These are phyloP conservation scores for Poecilia latipinna DNA, from an alignment of 2,113 vertebrate genomes.

Conservation along the genomic window DNA sequence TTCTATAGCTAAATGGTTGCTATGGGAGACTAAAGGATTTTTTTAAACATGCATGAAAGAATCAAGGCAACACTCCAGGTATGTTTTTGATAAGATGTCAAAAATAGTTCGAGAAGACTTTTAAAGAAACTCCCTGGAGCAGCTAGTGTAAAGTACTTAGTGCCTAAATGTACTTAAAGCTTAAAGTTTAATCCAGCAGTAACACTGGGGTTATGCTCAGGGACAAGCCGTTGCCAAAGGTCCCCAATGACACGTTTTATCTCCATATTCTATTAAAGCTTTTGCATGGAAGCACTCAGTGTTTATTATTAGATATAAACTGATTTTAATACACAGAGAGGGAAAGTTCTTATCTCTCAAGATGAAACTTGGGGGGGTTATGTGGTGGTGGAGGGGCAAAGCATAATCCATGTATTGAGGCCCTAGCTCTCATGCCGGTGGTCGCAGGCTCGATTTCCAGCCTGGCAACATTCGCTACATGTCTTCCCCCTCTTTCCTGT, in stretches of 20 bases:
- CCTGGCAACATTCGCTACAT: too few species aligned
- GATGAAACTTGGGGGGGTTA: too few species aligned
- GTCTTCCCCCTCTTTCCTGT: too few species aligned
- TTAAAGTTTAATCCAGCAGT: conserved; percentile 53
- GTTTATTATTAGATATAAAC: conserved; percentile 15
- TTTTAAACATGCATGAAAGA: too few species aligned
- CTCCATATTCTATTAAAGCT: background rate
- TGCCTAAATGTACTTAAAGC: conserved; percentile 62
- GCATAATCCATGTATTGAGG: too few species aligned
- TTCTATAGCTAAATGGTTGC: too few species aligned
- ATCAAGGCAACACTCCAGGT: too few species aligned
- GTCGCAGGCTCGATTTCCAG: too few species aligned
- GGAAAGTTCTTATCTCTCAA: background rate
- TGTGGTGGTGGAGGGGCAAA: too few species aligned
- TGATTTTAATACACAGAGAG: background rate
- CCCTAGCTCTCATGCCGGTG: too few species aligned
- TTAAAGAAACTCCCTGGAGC: conserved; percentile 50
- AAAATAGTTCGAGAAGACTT: conserved; percentile 41
- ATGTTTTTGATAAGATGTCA: conserved; percentile 25
- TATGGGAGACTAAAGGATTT: too few species aligned
- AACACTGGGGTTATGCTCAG: conserved; percentile 33
- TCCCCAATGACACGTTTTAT: conserved; percentile 35
- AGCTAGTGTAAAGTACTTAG: conserved; percentile 49
- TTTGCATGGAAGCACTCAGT: background rate
- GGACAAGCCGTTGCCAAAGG: conserved; percentile 38